These are phyloP conservation scores for Bugulina stolonifera DNA, from an alignment of 2,888 invertebrate species.

Conservation along the genomic window DNA sequence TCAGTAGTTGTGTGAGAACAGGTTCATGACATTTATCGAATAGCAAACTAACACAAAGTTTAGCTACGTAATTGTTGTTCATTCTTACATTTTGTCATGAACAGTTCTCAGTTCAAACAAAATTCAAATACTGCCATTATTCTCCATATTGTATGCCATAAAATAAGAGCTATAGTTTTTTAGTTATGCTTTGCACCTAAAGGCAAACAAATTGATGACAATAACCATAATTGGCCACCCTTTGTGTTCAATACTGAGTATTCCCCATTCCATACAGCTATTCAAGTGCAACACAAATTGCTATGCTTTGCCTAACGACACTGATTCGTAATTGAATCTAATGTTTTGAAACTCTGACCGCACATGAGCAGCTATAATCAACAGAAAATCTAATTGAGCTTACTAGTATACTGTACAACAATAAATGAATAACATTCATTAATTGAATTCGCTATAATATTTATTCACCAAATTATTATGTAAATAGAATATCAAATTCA, in stretches of 20 bases:
- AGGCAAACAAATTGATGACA: neutral
- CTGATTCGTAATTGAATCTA: neutral
- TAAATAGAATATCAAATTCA: neutral
- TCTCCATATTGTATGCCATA: neutral
- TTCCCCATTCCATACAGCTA: neutral
- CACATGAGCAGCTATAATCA: neutral
- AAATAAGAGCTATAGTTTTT: neutral
- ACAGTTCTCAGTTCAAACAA: too few species aligned
- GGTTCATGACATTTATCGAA: too few species aligned
- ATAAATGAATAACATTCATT: neutral
- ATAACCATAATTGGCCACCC: neutral
- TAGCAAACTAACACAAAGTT: too few species aligned
- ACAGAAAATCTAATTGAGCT: neutral
- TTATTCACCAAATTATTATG: neutral
- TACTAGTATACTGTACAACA: neutral
- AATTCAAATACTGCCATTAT: too few species aligned
- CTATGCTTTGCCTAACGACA: too few species aligned
- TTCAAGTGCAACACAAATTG: neutral
- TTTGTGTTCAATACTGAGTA: neutral
- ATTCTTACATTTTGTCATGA: too few species aligned
- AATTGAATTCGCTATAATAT: neutral
- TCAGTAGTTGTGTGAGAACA: too few species aligned
- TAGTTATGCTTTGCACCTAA: neutral
- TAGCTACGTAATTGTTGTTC: too few species aligned
- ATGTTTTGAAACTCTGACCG: neutral